Evolutionary conservation across 2,888 invertebrate genomes (phyloP).

Genomic region (Drosophila stalkeri): DNA sequence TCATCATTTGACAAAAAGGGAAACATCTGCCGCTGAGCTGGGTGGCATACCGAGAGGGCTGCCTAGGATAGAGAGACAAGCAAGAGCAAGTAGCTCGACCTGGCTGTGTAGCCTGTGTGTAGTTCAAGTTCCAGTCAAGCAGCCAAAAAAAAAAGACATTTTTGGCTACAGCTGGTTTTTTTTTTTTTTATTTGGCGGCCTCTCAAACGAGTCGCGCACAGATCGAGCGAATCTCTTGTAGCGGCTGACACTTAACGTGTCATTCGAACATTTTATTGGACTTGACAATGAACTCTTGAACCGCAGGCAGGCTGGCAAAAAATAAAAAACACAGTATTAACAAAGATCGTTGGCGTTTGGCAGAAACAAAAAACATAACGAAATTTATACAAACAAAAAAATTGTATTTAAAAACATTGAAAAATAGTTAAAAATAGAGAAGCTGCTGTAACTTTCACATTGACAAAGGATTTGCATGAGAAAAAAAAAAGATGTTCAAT

Average conservation of each 20-base stretch:
- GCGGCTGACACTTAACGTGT: conserved; percentile 79
- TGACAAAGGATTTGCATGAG: conserved; percentile 31
- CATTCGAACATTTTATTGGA: conserved; percentile 80
- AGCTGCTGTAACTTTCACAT: conserved; percentile 63
- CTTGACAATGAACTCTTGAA: conserved; percentile 81
- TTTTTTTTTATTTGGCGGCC: conserved; percentile 6
- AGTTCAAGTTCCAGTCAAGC: conserved; percentile 60
- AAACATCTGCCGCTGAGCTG: conserved; percentile 58
- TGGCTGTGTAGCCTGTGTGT: conserved; percentile 5
- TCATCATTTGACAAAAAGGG: conserved; percentile 78
- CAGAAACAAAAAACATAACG: conserved; percentile 19
- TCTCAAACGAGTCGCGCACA: conserved; percentile 31
- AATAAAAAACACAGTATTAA: conserved; percentile 29
- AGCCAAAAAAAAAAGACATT: conserved; percentile 39
- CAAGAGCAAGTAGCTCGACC: not conserved
- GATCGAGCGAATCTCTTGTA: conserved; percentile 55
- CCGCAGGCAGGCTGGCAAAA: conserved; percentile 30
- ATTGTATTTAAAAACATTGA: conserved; percentile 1
- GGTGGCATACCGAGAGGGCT: not conserved
- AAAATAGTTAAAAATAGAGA: conserved; percentile 13
- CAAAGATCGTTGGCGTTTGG: conserved; percentile 33
- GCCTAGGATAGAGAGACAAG: conserved; percentile 4
- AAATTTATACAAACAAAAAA: conserved; percentile 16
- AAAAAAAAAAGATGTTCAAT: conserved; percentile 28
- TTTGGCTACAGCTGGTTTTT: conserved; percentile 22